Evolutionary conservation across 2,113 vertebrate species (phyloP).

Genomic region (Choloepus hoffmanni): DNA sequence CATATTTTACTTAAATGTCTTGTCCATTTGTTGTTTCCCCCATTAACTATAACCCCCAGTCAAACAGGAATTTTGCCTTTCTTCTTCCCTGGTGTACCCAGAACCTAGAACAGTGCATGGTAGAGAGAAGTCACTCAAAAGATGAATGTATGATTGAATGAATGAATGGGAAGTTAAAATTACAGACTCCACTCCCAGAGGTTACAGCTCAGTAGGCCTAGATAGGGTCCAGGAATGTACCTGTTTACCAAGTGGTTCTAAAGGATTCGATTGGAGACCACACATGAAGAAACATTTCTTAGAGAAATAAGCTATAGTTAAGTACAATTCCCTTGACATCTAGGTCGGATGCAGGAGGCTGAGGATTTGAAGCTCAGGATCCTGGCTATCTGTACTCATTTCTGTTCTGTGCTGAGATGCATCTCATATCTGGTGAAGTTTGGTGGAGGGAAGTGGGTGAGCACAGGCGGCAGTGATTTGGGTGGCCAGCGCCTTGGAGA

Average conservation of each 20-base stretch:
- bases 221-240: not conserved
- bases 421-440: conserved; percentile 26
- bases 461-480: not conserved
- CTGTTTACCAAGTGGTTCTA: not conserved
- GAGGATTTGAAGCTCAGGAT: not conserved
- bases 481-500: conserved; percentile 48
- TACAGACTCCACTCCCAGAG: not conserved
- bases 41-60: not conserved
- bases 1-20: not conserved
- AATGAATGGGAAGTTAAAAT: not conserved
- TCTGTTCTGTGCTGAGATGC: not conserved
- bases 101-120: not conserved
- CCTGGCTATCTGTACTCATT: not conserved
- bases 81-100: not conserved
- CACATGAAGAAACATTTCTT: not conserved
- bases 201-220: not conserved
- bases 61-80: not conserved
- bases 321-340: not conserved
- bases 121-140: not conserved
- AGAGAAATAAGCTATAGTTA: not conserved
- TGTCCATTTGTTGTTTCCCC: not conserved
- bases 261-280: not conserved
- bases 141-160: not conserved
- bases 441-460: not conserved
- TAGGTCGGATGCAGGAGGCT: not conserved